These are phyloP conservation scores for Lasioglossum marginatum DNA, from an alignment of 2,888 invertebrate species.

Conservation along the genomic window DNA sequence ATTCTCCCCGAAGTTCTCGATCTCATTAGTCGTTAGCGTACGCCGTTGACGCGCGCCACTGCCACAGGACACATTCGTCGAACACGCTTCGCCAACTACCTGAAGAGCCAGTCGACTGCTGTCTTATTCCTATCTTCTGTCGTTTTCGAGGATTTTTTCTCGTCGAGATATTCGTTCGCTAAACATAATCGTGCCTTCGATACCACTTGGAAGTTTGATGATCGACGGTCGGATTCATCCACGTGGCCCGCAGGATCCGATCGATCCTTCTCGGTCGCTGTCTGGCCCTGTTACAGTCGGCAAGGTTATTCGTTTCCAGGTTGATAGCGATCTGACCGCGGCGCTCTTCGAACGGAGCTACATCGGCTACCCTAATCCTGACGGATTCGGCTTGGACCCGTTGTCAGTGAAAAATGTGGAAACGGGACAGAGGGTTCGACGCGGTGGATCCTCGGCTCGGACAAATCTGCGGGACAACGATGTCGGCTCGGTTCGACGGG, in stretches of 20 bases:
- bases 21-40: constrained; percentile 20
- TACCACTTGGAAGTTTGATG: background rate
- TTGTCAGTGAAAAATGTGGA: constrained; percentile 52
- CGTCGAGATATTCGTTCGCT: background rate
- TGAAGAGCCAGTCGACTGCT: background rate
- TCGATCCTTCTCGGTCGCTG: background rate
- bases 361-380: constrained; percentile 27
- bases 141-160: background rate
- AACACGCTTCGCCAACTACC: background rate
- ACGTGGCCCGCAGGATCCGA: background rate
- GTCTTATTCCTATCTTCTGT: background rate
- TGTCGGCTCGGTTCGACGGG: background rate
- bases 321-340: background rate
- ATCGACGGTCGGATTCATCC: background rate
- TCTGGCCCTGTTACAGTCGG: background rate
- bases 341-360: background rate
- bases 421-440: background rate
- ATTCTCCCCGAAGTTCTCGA: background rate
- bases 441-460: constrained; percentile 10
- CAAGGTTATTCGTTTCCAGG: background rate
- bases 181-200: constrained; percentile 1
- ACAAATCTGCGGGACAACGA: constrained; percentile 22
- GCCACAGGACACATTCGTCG: background rate
- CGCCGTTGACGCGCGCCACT: background rate
- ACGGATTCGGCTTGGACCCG: constrained; percentile 31